Percentiles rank a stretch among this genome's conserved stretches.
Conservation (phyloP, 2,888 invertebrate species). For the Poecilus cupreus region DNA sequence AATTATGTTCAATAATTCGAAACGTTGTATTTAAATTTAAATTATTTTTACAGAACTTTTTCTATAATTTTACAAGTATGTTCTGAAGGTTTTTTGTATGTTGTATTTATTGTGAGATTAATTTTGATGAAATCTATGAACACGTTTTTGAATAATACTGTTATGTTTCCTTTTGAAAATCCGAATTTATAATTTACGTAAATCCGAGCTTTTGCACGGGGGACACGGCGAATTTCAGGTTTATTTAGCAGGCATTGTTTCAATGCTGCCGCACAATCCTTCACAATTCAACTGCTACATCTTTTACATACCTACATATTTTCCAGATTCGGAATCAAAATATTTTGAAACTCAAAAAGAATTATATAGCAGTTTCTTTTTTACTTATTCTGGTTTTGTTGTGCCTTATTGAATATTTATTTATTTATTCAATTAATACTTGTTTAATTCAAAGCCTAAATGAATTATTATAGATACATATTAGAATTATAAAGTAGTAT, state of each 20-base stretch:
- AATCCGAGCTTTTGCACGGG: slow-evolving; percentile 18
- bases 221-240: slow-evolving; percentile 16
- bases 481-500: too few species aligned
- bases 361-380: not conserved
- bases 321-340: not conserved
- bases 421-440: not conserved
- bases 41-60: too few species aligned
- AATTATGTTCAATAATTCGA: too few species aligned
- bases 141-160: too few species aligned
- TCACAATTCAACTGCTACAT: slow-evolving; percentile 8
- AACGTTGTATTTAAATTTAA: too few species aligned
- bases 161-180: not conserved
- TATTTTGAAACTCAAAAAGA: not conserved
- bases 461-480: not conserved
- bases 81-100: too few species aligned
- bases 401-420: too few species aligned
- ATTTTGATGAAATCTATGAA: too few species aligned
- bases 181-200: slow-evolving; percentile 48
- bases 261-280: not conserved
- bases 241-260: slow-evolving; percentile 57
- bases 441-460: not conserved
- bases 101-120: too few species aligned
- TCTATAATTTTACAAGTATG: too few species aligned
- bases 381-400: too few species aligned
- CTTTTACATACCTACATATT: slow-evolving; percentile 11